These are phyloP conservation scores for Aphrophora alni DNA, from an alignment of 2,888 invertebrate genomes.

Conservation along the genomic window DNA sequence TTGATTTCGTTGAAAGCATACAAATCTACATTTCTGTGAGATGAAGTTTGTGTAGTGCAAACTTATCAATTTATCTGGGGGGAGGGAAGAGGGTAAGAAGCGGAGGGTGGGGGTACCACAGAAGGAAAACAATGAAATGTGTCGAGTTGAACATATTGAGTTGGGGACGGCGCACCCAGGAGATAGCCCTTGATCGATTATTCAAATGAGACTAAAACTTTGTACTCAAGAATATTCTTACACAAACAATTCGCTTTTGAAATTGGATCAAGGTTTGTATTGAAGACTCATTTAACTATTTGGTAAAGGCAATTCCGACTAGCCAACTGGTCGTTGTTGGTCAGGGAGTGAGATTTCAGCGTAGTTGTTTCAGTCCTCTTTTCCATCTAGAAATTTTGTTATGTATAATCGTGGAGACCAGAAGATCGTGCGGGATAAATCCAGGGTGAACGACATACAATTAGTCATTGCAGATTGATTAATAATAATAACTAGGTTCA, in stretches of 20 bases:
- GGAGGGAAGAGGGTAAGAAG: not conserved
- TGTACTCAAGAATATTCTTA: slow-evolving; percentile 16
- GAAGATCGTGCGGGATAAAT: too few relatives aligned
- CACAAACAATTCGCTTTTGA: slow-evolving; percentile 31
- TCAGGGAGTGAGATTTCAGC: too few relatives aligned
- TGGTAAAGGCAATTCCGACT: too few relatives aligned
- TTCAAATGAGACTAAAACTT: slow-evolving; percentile 34
- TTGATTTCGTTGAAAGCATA: not conserved
- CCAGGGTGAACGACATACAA: too few relatives aligned
- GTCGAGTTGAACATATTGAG: slow-evolving; percentile 9
- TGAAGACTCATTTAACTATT: not conserved
- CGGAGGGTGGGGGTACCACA: not conserved
- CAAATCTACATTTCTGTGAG: not conserved
- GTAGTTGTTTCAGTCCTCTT: too few relatives aligned
- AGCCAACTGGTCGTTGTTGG: too few relatives aligned
- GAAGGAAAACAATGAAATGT: slow-evolving; percentile 6
- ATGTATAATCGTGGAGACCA: too few relatives aligned
- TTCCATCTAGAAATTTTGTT: too few relatives aligned
- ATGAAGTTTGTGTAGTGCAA: slow-evolving; percentile 9
- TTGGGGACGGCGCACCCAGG: slow-evolving; percentile 1
- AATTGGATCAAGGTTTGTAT: slow-evolving; percentile 22
- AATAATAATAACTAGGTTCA: too few relatives aligned
- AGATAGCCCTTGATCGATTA: slow-evolving; percentile 20
- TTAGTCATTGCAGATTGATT: too few relatives aligned
- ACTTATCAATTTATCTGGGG: not conserved